phyloP scores from a whole-genome alignment of 1,140 invertebrate species.

The Nephotettix cincticeps region DNA sequence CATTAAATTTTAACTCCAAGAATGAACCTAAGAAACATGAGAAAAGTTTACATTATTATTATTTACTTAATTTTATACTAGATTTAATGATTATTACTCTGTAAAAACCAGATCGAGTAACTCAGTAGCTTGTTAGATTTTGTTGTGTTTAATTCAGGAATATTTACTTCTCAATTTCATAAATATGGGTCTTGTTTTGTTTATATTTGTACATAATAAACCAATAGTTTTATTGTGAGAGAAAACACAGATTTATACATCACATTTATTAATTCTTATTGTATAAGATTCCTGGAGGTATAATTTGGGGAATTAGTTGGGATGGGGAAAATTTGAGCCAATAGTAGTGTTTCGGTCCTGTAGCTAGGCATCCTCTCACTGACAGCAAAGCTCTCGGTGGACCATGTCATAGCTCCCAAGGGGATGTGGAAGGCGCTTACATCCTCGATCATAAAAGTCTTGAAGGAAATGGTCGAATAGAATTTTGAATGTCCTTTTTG shows the following conservation, averaged over 20 bases:
- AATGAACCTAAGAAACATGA: too few species aligned
- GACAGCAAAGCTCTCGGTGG: background rate
- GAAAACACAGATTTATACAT: background rate
- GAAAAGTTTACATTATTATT: too few species aligned
- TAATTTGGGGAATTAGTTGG: background rate
- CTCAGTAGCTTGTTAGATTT: too few species aligned
- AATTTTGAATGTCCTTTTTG: background rate
- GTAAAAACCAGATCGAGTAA: too few species aligned
- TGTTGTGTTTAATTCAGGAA: too few species aligned
- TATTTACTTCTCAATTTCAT: background rate
- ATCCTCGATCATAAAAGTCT: background rate
- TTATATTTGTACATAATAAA: background rate
- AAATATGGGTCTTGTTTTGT: background rate
- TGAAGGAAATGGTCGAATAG: background rate
- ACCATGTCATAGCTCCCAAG: background rate
- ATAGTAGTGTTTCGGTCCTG: background rate
- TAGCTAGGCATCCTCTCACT: background rate
- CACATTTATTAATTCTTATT: background rate
- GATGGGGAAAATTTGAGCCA: background rate
- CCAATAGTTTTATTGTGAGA: background rate
- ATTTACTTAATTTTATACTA: too few species aligned
- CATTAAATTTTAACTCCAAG: too few species aligned
- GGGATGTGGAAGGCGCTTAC: background rate
- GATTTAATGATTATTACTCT: too few species aligned
- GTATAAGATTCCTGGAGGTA: conserved; percentile 1